A percentile compares a stretch with the other conserved stretches of the same genome.
phyloP scores from a whole-genome alignment of 1,140 invertebrate species.

The Monochamus saltuarius region DNA sequence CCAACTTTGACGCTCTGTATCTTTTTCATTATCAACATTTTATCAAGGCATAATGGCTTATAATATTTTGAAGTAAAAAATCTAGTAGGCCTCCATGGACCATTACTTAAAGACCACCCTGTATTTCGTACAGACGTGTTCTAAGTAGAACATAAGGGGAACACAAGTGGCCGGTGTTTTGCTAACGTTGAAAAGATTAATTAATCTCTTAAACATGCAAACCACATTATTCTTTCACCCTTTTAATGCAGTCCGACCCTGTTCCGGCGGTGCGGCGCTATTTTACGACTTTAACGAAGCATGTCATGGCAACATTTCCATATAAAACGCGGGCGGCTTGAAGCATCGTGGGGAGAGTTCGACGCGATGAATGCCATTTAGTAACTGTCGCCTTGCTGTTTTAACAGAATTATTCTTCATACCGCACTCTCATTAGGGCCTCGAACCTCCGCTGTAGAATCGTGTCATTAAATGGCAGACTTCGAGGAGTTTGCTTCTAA shows the following conservation, averaged over 20 bases:
- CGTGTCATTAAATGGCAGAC: no score
- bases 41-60: no score
- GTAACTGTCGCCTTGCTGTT: slow-evolving; percentile 34
- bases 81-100: no score
- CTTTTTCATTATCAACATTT: no score
- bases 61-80: no score
- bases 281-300: slow-evolving; percentile 49
- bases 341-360: slow-evolving; percentile 49
- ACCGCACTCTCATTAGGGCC: no score
- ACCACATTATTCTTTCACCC: slow-evolving; percentile 45
- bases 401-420: slow-evolving; percentile 36
- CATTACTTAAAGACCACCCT: no score
- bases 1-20: no score
- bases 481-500: no score
- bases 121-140: no score
- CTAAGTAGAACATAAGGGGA: no score
- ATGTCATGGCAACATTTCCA: slow-evolving; percentile 50
- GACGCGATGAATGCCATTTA: slow-evolving; percentile 34
- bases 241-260: slow-evolving; percentile 45
- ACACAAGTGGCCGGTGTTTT: slow-evolving; percentile 17
- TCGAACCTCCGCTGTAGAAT: no score
- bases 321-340: slow-evolving; percentile 43
- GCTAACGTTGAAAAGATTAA: slow-evolving; percentile 41
- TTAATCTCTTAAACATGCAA: slow-evolving; percentile 47
- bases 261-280: slow-evolving; percentile 41